Evolutionary conservation across 2,888 invertebrate species (phyloP), one percentile per base, ranked within the genome.

Genomic region (Boloria euphrosyne): DNA sequence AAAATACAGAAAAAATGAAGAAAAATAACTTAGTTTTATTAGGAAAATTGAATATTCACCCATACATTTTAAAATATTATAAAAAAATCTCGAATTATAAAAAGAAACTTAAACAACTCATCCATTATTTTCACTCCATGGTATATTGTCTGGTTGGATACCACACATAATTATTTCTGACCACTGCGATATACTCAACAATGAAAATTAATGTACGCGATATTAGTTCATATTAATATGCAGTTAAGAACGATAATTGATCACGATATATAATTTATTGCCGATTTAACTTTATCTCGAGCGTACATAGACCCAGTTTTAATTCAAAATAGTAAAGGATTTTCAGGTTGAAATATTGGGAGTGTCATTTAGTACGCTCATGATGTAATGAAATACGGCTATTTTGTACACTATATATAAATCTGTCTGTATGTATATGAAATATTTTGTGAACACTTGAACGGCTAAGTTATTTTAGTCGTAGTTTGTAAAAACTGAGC

Each of bases 111-210:
- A 31, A 14, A 49, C 47, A 61, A 27, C 73, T 43, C 50, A 68
- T 72, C 71, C 70, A 69, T 60, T 43, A 46, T 72, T 70, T 50
- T 22, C 17, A 47, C 4, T 60, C 68, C 66, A 7, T 16, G 70
- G 72, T 67, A 75, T 80, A 82, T 82, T 82, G 83, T 83, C 80
- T 81, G 81, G 84, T 84, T 84, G 83, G 80, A 88, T 88, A 86
- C 88, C 88, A 82, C 81, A 87, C 86, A 89, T 85, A 88, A 89
- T 90, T 89, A 89, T 89, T 85, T 87, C 84, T 82, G 80, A 79
- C 86, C 87, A 76, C 86, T 85, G 81, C 82, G 81, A 84, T 83
- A 81, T 81, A 81, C 80, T 79, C 78, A 74, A 38, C 31, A 38
- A 78, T 83, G 85, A 83, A 87, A 87, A 86, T 86, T 84, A 85